Base-by-base conservation (phyloP, 2,797 vertebrate genomes). In the Notoglanidium macrostoma region DNA sequence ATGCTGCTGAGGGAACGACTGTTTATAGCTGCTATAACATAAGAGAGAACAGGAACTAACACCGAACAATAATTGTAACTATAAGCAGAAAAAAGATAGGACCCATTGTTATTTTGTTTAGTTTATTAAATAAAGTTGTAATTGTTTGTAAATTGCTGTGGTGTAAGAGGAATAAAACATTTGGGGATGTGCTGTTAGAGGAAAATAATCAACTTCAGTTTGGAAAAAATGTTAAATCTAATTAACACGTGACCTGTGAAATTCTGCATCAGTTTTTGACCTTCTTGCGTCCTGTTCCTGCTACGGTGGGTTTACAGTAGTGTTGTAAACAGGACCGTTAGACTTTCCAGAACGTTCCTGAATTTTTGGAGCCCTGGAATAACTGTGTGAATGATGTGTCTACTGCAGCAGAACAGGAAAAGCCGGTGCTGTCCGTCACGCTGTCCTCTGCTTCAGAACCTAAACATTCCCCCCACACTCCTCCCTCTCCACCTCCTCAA, bases 321-420 rank as follows among this genome's bases (percentile, higher is more conserved):
- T 35, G 17, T 11, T 3, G 29, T 32, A 4, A 14, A 21, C 51
- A 21, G n/a, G 29, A 40, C 51, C n/a, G 9, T 6, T 26, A 79
- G 26, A 9, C 12, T 19, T 7, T 77, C 26, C 5, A 12, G 54
- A 79, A 59, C 0, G 32, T 14, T 79, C 32, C 1, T 32, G 77
- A 26, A 3, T 59, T 32, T 40, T 2, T 55, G 54, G 51, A 32
- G 3, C 15, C 49, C 74, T 19, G 74, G 44, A 65, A 2, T 82
- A 82, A 82, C 44, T 92, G 93, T 95, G 89, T 95, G 96, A 95
- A 95, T 95, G 95, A 95, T 99, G 95, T 99, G 97, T 99, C 99
- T 99, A 97, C 98, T 97, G 97, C 97, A 97, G 98, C 98, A 99
- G 98, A 99, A 97, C 97, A 97, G 97, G 96, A 98, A 96, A 97